Evolutionary conservation across 2,797 vertebrate species (phyloP).

Genomic region (Phyllotis vaccarum): DNA sequence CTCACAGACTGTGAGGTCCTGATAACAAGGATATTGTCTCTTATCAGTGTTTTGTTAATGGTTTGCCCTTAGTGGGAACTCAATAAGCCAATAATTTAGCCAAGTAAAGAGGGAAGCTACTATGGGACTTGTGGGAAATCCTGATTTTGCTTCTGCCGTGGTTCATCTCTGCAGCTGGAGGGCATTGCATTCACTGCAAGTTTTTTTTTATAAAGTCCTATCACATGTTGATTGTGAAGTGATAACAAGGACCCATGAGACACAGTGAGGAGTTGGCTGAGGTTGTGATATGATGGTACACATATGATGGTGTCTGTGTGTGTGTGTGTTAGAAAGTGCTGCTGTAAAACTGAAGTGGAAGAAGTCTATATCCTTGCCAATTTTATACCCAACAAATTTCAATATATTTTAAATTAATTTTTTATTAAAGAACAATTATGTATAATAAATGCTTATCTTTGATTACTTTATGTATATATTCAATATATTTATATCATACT

Average conservation of each 20-base stretch:
- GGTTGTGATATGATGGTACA: neutral
- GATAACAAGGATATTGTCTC: neutral
- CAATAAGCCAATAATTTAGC: neutral
- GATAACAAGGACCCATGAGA: neutral
- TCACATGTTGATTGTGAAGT: neutral
- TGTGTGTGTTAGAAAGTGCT: neutral
- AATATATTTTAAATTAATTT: neutral
- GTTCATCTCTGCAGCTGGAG: neutral
- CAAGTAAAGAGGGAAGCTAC: slow-evolving; percentile 11
- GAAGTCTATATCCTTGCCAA: slow-evolving; percentile 7
- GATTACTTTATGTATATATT: neutral
- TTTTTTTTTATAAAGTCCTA: neutral
- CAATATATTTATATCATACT: neutral
- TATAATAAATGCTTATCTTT: neutral
- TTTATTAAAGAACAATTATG: neutral
- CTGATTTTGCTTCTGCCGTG: neutral
- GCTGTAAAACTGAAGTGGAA: neutral
- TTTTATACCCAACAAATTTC: neutral
- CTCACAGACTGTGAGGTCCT: neutral
- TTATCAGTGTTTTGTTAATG: neutral
- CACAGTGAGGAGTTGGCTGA: neutral
- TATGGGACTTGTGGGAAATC: neutral
- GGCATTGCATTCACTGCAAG: neutral
- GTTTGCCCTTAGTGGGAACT: neutral
- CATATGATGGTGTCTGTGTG: neutral